Base-by-base conservation (phyloP, 1,140 invertebrate genomes). In the Drosophila orena region DNA sequence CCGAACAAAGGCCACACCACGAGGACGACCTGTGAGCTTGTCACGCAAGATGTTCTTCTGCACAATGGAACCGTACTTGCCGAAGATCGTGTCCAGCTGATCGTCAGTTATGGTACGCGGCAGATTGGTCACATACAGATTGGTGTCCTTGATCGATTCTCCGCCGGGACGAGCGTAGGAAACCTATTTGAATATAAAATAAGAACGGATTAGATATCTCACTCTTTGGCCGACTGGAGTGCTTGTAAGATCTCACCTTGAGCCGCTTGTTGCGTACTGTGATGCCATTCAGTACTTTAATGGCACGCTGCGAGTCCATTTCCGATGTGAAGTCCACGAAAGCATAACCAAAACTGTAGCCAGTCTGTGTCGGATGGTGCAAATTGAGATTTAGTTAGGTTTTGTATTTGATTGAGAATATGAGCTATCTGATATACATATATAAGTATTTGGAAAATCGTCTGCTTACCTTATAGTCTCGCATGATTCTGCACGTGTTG, bases 331-430 rank as follows among this genome's bases (percentile, higher is more conserved):
- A 99, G 92, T 98, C 98, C 15, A 99, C 97, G 94, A 99, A 99
- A 17, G 97, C 98, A 93, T 98, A 99, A 14, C 98, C 98, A 93
- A 97, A 99, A 92, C 97, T 98, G 92, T 99, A 99, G 22, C 97
- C 97, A 93, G 97, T 98, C 94, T 97, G 93, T 97, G 93, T 47
- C 94, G 93, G 55, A 55, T 35, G 56, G 12, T 3, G 0, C 57
- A 30, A 17, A 44, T 37, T 22, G 37, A 12, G 7, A 4, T 38
- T 35, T 12, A 35, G 27, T 50, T 40, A 1, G 8, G 50, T 6
- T n/a, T 38, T 38, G 53, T 34, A 34, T 42, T 15, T 15, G 0
- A 3, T 15, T 30, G 30, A 8, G 30, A 30, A 30, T 30, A 30
- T 38, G 0, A 38, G 37, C 5, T 38, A 38, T n/a, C 37, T 38